Evolutionary conservation across 2,888 invertebrate species (phyloP), one percentile per base, ranked within the genome.

Genomic region (Sphaerophoria rueppellii): DNA sequence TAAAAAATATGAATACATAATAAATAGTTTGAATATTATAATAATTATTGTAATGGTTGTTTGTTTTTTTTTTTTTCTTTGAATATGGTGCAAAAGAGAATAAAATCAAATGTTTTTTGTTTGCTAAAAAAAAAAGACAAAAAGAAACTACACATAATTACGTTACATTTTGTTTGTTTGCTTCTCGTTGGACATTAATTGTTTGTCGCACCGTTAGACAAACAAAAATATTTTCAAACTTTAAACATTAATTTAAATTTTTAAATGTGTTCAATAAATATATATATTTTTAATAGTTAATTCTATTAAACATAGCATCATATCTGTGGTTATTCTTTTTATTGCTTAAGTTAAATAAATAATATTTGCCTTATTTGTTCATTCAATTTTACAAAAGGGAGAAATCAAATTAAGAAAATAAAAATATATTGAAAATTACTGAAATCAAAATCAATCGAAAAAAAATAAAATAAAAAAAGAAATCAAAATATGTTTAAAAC

Each of bases 1-100:
- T 82, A 79, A 82, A 73, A 73, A 63, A 67, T 74, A 82, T 82
- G 74, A 78, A 78, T 78, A 82, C 37, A 65, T 70, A 79, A 79
- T 82, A 82, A 82, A 82, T 82, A 78, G 69, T 69, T 78, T 65
- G 37, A 74, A 55, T 63, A 63, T 52, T 52, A 73, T 65, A 48
- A 74, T 46, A 55, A 63, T 52, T 52, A 63, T 73, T 63, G 60
- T 60, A 54, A 60, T 58, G 50, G 52, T 61, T 35, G 32, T 72
- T 61, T 43, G 16, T 61, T 46, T 71, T 57, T 61, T 9, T 9
- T 43, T 4, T 43, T 43, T 43, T 43, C 11, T 43, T 43, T 43
- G 40, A 75, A 72, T 81, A 76, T 57, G 70, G 73, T 67, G 76
- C 77, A 73, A 70, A 63, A 61, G 54, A 85, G 73, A 69, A 54